These are phyloP conservation scores for Brachyrhaphis roseni DNA, from an alignment of 2,797 vertebrate genomes.

Conservation along the genomic window DNA sequence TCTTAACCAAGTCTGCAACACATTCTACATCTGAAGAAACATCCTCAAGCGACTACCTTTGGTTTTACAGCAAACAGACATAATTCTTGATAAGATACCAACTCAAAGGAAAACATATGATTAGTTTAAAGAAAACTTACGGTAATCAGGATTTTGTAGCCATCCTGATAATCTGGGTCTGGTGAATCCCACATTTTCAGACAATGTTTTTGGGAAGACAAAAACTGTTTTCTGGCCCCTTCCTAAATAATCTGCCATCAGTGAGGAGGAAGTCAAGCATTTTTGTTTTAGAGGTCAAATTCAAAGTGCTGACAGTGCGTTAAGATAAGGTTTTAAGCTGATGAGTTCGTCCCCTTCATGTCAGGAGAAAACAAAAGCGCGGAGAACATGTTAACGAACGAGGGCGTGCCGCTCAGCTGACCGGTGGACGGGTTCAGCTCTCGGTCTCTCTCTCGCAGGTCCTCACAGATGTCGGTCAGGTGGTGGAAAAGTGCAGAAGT, in stretches of 20 bases:
- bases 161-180: background rate
- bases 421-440: constrained; percentile 34
- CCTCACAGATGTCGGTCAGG: constrained; percentile 23
- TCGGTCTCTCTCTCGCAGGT: constrained; percentile 10
- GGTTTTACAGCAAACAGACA: background rate
- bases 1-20: background rate
- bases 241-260: constrained; percentile 39
- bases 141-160: background rate
- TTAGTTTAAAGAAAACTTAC: background rate
- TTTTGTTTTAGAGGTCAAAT: constrained; percentile 49
- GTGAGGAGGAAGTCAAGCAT: constrained; percentile 4
- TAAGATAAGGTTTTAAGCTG: constrained; percentile 26
- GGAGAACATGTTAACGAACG: constrained; percentile 36
- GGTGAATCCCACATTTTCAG: constrained; percentile 18
- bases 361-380: constrained; percentile 23
- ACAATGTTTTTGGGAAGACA: constrained; percentile 1
- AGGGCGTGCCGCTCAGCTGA: constrained; percentile 14
- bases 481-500: constrained; percentile 8
- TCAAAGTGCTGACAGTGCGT: constrained; percentile 36
- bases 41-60: background rate
- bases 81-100: background rate
- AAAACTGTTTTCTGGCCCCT: constrained; percentile 32
- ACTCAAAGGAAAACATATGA: background rate
- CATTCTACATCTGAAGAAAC: too few species aligned
- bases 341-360: background rate